These are phyloP conservation scores for Halcyon malimbica DNA, from an alignment of 2,113 vertebrate species.

Conservation along the genomic window DNA sequence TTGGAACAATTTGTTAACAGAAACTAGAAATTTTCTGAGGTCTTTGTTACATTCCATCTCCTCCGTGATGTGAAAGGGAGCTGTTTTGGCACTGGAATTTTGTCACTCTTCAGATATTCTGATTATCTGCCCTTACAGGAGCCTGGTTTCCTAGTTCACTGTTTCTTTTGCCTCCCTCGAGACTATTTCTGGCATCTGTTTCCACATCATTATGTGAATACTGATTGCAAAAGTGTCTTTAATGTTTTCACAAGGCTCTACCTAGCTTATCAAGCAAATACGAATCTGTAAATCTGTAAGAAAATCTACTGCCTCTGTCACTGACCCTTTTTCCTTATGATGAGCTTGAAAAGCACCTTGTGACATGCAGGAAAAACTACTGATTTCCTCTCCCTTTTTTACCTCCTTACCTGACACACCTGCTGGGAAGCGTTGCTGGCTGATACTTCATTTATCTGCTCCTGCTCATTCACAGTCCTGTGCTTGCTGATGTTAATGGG, in stretches of 20 bases:
- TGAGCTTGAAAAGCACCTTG: neutral
- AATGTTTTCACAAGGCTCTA: slow-evolving; percentile 23
- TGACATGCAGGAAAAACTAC: neutral
- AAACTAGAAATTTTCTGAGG: neutral
- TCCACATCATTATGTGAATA: slow-evolving; percentile 26
- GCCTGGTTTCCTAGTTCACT: slow-evolving; percentile 39
- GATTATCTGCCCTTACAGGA: slow-evolving; percentile 51
- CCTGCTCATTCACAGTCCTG: neutral
- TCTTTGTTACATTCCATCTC: neutral
- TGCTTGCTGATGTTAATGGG: neutral
- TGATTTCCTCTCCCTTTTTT: neutral
- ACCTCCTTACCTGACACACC: neutral
- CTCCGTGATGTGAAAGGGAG: neutral
- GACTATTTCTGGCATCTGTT: slow-evolving; percentile 35
- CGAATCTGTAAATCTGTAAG: neutral
- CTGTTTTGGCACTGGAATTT: slow-evolving; percentile 16
- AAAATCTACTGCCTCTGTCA: neutral
- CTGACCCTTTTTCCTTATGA: neutral
- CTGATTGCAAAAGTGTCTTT: slow-evolving; percentile 12
- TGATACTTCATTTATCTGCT: neutral
- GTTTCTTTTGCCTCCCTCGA: slow-evolving; percentile 34
- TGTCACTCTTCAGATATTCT: slow-evolving; percentile 55
- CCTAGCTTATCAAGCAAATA: neutral
- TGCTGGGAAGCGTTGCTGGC: neutral
- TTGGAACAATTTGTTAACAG: neutral